Evolutionary conservation across 2,113 vertebrate genomes (phyloP), one percentile per base, ranked within the genome.

Genomic region (Cynoglossus semilaevis): DNA sequence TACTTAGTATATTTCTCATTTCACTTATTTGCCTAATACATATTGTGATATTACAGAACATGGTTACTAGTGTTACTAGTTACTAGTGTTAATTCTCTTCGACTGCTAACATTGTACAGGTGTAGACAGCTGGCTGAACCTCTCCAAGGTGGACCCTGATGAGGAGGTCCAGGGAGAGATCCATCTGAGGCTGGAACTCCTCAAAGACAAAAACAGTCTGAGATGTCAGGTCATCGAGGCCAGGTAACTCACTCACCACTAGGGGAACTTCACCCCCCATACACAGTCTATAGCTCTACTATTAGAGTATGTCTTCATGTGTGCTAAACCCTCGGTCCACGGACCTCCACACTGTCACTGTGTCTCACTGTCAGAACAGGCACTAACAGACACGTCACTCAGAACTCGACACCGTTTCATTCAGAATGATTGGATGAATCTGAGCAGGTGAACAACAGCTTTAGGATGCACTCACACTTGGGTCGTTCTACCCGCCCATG

Each of bases 151-250:
- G 51, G 85, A 92, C 67, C 94, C 93, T 0, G 88, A 94, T 1
- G 86, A 93, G 0, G 95, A 97, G 80, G 92, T 96, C 49, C 95
- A 96, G 81, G 95, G 95, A 0, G 94, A 97, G 89, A 89, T 96
- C 80, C 89, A 89, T 16, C 74, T 95, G 80, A 88, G 89, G 1
- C 79, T 96, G 76, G 67, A 67, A 63, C 76, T 95, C 5, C 76
- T 88, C 9, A 71, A 88, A 61, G 87, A 75, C 0, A 89, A 82
- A 0, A 79, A 81, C 34, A 79, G 77, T 41, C 86, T 97, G 49
- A 83, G 79, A 47, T 96, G 95, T 59, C 92, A 91, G 14, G 84
- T 96, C 72, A 87, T 94, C 0, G 89, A 93, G 84, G 94, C 94
- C 82, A 95, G 94, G 94, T 94, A 71, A 29, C 22, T 6, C 22